Evolutionary conservation across 2,888 invertebrate species (phyloP), one percentile per base, ranked within the genome.

Genomic region (Napeogenes sylphis): DNA sequence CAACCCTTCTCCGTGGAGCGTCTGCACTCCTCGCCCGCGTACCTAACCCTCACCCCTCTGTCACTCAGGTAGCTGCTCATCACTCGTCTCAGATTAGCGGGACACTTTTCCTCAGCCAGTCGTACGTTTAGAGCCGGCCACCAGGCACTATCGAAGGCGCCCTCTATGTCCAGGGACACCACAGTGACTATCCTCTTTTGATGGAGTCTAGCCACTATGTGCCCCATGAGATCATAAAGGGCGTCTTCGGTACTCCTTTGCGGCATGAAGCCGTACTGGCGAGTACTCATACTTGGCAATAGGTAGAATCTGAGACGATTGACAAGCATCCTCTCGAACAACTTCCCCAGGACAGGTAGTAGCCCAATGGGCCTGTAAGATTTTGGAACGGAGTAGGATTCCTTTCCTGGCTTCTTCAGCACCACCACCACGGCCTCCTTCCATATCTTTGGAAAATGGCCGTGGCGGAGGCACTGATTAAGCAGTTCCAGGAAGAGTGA

Each of bases 121-220:
- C 67, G 58, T 4, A 55, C 4, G 35, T 58, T 63, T 3, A 73
- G 64, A 1, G 58, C 56, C 2, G 74, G 74, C 74, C 74, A 75
- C 75, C 73, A 76, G 1, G 75, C 75, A 55, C 61, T 70, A 56
- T 77, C 75, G 55, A 78, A 76, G 14, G 75, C 76, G 21, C 70
- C 68, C 64, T 72, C 69, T 67, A 71, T 70, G 45, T 72, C 71
- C 45, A 71, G 47, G 2, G 70, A 70, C 2, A 72, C 53, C 6
- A 69, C 0, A 0, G 56, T 56, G 0, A 67, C 58, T 0, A 70
- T 42, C 38, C 4, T 33, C 12, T 38, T 53, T 13, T 38, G 14
- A 4, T 21, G 10, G n/a, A 58, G 10, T 13, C 4, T 10, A 4
- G 12, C 8, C 4, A 33, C 4, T 12, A 58, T 21, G 30, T 53